Evolutionary conservation across 2,113 vertebrate genomes (phyloP).

Genomic region (Dendrocopos noguchii): DNA sequence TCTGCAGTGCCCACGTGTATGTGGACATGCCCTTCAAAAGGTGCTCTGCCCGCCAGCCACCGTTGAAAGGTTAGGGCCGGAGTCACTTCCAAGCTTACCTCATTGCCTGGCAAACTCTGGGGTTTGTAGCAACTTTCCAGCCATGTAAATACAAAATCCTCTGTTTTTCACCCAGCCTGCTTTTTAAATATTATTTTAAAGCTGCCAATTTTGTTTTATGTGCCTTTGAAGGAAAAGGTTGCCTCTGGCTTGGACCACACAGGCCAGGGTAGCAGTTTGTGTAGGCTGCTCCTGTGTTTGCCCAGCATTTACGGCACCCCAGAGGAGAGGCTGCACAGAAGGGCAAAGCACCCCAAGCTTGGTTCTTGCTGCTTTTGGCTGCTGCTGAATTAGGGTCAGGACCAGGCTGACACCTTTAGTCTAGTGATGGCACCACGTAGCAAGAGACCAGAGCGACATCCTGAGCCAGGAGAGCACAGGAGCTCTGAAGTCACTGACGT

Average conservation of each 20-base stretch:
- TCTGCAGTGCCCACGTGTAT: background rate
- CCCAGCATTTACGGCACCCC: background rate
- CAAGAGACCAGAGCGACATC: background rate
- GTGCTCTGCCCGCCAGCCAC: background rate
- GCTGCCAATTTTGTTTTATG: constrained; percentile 23
- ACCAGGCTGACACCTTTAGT: background rate
- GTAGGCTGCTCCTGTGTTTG: constrained; percentile 34
- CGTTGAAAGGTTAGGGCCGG: constrained; percentile 46
- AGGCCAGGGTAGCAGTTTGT: background rate
- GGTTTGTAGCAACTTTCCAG: constrained; percentile 53
- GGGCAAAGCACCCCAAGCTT: background rate
- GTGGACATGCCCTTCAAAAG: constrained; percentile 19
- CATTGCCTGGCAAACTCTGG: constrained; percentile 16
- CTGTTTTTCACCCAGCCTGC: background rate
- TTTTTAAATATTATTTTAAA: constrained; percentile 25
- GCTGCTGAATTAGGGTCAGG: background rate
- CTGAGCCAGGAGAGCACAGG: background rate
- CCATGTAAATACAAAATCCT: constrained; percentile 29
- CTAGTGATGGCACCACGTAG: background rate
- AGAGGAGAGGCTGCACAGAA: constrained; percentile 16
- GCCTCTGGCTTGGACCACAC: constrained; percentile 2
- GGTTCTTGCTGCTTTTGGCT: background rate
- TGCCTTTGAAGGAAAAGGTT: constrained; percentile 2
- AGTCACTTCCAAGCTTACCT: constrained; percentile 52
- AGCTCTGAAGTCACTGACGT: background rate